These are phyloP conservation scores for Tachysurus fulvidraco DNA, from an alignment of 2,113 vertebrate genomes.

Conservation along the genomic window DNA sequence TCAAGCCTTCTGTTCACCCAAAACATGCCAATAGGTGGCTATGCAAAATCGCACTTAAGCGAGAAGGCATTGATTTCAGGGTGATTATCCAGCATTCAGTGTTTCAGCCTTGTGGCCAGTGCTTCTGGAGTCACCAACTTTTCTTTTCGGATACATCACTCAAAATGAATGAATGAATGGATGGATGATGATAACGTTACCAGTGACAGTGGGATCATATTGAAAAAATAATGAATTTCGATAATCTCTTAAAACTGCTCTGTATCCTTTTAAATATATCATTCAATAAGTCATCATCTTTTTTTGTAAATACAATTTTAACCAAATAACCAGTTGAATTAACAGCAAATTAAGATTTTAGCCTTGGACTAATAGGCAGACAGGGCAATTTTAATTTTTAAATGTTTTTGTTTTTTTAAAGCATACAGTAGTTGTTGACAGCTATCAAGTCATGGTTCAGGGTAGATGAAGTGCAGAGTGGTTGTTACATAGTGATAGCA, in stretches of 20 bases:
- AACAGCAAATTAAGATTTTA: not conserved
- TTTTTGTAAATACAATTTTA: no score
- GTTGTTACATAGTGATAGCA: not conserved
- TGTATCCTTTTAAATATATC: not conserved
- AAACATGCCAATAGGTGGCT: not conserved
- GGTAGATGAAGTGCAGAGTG: not conserved
- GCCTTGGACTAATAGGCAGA: not conserved
- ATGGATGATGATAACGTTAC: not conserved
- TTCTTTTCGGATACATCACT: not conserved
- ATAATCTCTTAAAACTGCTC: not conserved
- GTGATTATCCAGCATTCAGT: not conserved
- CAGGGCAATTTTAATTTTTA: no score
- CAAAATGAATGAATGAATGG: not conserved
- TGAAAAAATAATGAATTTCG: not conserved
- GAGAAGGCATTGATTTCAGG: not conserved
- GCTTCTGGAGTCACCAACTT: not conserved
- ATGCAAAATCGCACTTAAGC: not conserved
- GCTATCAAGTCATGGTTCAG: not conserved
- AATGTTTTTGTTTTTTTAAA: not conserved
- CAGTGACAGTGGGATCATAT: not conserved
- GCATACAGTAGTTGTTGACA: not conserved
- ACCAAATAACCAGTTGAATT: not conserved
- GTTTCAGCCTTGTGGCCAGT: not conserved
- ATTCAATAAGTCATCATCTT: no score
- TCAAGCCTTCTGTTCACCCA: not conserved